These are phyloP conservation scores for Tenualosa ilisha DNA, from an alignment of 2,797 vertebrate genomes.

Conservation along the genomic window DNA sequence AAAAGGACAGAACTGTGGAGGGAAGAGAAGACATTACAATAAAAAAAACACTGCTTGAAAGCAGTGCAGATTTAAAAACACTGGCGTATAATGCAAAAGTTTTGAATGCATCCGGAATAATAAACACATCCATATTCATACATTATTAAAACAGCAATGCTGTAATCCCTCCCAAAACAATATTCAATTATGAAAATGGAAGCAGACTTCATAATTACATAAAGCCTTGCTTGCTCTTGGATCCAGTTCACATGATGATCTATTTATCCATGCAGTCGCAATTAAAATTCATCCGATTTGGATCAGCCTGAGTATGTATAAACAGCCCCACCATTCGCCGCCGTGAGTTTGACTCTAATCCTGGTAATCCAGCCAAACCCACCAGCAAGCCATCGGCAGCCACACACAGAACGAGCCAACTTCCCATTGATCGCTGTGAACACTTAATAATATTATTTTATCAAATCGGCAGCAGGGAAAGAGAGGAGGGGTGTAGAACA, in stretches of 20 bases:
- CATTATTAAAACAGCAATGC: slow-evolving; percentile 7
- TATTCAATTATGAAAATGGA: slow-evolving; percentile 19
- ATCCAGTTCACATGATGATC: background rate
- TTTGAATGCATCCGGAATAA: background rate
- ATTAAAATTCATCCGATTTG: slow-evolving; percentile 23
- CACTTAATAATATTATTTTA: slow-evolving; percentile 19
- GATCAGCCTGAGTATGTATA: background rate
- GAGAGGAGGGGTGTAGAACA: background rate
- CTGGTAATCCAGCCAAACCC: slow-evolving; percentile 23
- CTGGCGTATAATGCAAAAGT: background rate
- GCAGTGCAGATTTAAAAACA: background rate
- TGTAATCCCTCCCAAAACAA: background rate
- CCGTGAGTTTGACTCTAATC: slow-evolving; percentile 13
- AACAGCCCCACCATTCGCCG: background rate
- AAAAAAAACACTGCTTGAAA: too few species aligned
- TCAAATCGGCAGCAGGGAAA: background rate
- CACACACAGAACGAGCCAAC: background rate
- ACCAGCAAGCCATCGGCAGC: slow-evolving; percentile 3
- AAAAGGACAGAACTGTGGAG: background rate
- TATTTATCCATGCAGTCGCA: slow-evolving; percentile 19
- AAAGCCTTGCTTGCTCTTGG: background rate
- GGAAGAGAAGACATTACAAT: background rate
- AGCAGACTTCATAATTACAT: slow-evolving; percentile 22
- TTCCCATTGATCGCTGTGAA: slow-evolving; percentile 9
- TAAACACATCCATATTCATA: slow-evolving; percentile 12